phyloP scores from a whole-genome alignment of 2,113 vertebrate species.

The Psophia crepitans region DNA sequence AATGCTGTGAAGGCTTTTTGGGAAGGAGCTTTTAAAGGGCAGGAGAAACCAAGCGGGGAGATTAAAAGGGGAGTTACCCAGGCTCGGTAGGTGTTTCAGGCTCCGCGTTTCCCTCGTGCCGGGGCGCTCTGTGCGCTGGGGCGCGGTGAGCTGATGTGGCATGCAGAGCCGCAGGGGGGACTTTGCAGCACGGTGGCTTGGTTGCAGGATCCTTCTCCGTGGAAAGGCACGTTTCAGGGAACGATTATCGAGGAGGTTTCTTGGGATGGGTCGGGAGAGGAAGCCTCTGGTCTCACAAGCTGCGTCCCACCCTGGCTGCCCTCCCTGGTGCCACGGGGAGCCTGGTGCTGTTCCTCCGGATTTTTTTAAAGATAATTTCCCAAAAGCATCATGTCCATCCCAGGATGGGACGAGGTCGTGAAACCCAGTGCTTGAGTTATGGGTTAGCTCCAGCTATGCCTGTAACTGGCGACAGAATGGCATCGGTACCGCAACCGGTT shows the following conservation, averaged over 20 bases:
- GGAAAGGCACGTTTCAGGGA: background rate
- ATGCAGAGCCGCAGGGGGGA: background rate
- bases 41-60: background rate
- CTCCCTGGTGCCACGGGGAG: background rate
- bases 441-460: background rate
- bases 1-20: background rate
- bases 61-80: background rate
- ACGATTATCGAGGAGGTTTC: background rate
- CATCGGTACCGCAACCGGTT: background rate
- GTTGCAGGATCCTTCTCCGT: background rate
- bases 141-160: background rate
- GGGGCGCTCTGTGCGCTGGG: background rate
- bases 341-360: background rate
- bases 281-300: background rate
- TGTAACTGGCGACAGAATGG: fast-evolving
- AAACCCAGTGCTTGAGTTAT: background rate
- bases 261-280: background rate
- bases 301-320: background rate
- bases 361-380: background rate
- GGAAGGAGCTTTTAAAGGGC: background rate
- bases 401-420: background rate
- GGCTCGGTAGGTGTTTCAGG: background rate
- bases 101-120: fast-evolving
- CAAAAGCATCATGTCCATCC: background rate
- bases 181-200: fast-evolving